A percentile compares a stretch with the other conserved stretches of the same genome.
Conservation (phyloP, 2,888 invertebrate species). For the Tridacna crocea region DNA sequence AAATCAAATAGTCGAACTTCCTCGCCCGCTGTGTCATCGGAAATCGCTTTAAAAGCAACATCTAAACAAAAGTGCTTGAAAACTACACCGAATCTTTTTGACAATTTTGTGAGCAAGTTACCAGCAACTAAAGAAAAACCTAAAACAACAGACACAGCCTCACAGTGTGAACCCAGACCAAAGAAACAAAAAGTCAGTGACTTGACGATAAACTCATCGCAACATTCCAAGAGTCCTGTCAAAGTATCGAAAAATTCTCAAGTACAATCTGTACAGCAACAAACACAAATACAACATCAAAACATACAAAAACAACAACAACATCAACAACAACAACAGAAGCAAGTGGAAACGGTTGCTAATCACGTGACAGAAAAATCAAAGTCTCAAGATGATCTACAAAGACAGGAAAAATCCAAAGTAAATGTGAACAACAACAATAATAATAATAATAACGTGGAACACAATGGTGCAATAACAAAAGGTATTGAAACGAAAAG, state of each 20-base stretch:
- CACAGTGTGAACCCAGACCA: conserved; percentile 60
- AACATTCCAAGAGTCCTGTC: conserved; percentile 52
- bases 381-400: conserved; percentile 13
- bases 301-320: neutral
- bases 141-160: conserved; percentile 58
- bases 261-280: conserved; percentile 23
- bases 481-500: conserved; percentile 1
- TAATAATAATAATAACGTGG: conserved; percentile 17
- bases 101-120: conserved; percentile 12
- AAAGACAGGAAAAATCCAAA: conserved; percentile 6
- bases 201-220: conserved; percentile 4
- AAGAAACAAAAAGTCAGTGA: conserved; percentile 41
- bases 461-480: conserved; percentile 21
- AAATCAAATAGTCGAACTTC: conserved; percentile 4
- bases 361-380: conserved; percentile 25
- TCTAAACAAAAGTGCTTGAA: conserved; percentile 19
- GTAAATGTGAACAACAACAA: conserved; percentile 1
- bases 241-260: conserved; percentile 31
- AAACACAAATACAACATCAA: neutral
- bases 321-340: conserved; percentile 6
- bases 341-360: conserved; percentile 12
- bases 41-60: neutral
- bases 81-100: conserved; percentile 9
- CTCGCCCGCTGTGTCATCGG: neutral
- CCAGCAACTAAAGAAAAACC: conserved; percentile 44